Evolutionary conservation across 2,888 invertebrate genomes (phyloP).

Genomic region (Chloroclystis v-ata): DNA sequence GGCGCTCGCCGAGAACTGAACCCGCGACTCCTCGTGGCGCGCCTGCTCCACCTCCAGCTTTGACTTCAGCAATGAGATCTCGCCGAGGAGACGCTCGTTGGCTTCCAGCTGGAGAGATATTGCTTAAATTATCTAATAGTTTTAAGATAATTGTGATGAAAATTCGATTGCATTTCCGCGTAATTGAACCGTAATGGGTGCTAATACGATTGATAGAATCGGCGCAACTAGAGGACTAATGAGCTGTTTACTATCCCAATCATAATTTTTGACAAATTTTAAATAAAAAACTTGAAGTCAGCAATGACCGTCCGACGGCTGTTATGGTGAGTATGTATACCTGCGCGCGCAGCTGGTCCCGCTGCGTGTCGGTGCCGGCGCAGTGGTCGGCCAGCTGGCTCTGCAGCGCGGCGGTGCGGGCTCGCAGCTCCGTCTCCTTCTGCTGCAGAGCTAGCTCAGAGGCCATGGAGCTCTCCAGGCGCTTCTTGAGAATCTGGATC

Average conservation of each 20-base stretch:
- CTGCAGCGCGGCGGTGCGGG: slow-evolving; percentile 49
- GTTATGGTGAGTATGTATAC: too few relatives aligned
- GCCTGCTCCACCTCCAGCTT: slow-evolving; percentile 74
- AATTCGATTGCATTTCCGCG: too few relatives aligned
- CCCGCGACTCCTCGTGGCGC: slow-evolving; percentile 62
- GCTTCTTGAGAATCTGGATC: slow-evolving; percentile 81
- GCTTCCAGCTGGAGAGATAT: slow-evolving; percentile 61
- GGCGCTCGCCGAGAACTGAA: slow-evolving; percentile 62
- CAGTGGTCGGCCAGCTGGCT: slow-evolving; percentile 29
- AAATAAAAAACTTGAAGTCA: too few relatives aligned
- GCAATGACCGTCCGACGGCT: too few relatives aligned
- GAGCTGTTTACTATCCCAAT: too few relatives aligned
- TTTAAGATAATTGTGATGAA: too few relatives aligned
- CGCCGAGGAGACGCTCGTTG: slow-evolving; percentile 67
- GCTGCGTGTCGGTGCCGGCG: slow-evolving; percentile 16
- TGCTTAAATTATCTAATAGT: too few relatives aligned
- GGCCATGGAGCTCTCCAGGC: slow-evolving; percentile 81
- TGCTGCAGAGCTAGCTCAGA: slow-evolving; percentile 81
- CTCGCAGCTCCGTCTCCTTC: slow-evolving; percentile 73
- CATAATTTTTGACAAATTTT: too few relatives aligned
- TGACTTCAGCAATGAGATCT: slow-evolving; percentile 68
- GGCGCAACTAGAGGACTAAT: too few relatives aligned
- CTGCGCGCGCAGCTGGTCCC: slow-evolving; percentile 40
- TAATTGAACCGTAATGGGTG: too few relatives aligned
- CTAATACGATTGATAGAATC: too few relatives aligned